phyloP scores from a whole-genome alignment of 2,113 vertebrate genomes.

The Neotoma lepida region DNA sequence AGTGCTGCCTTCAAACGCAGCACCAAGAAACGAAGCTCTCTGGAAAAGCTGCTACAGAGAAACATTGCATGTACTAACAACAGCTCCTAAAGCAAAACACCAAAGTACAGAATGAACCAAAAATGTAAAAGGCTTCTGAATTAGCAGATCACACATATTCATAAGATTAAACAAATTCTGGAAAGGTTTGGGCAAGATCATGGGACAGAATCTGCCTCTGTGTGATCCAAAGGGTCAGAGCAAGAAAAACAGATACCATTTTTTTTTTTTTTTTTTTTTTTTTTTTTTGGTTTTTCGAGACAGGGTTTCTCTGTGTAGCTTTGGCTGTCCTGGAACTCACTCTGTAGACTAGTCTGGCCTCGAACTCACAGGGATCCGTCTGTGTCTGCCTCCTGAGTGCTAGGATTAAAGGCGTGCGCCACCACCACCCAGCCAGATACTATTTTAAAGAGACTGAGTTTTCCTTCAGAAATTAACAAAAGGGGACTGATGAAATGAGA shows the following conservation, averaged over 20 bases:
- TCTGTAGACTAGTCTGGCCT: no score
- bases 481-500: background rate
- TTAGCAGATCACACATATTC: background rate
- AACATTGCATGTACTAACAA: background rate
- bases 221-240: background rate
- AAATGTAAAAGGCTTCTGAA: background rate
- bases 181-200: background rate
- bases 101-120: background rate
- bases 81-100: background rate
- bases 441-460: background rate
- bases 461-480: background rate
- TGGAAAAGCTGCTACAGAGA: background rate
- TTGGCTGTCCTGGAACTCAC: no score
- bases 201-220: background rate
- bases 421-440: no score
- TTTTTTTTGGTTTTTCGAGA: no score
- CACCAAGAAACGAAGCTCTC: background rate
- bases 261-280: no score
- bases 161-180: background rate
- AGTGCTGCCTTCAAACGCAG: background rate
- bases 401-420: no score
- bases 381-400: no score
- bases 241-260: background rate
- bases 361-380: no score
- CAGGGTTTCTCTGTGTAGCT: no score